Percentiles rank a stretch among this genome's conserved stretches.
These are phyloP conservation scores for Elephantulus edwardii DNA, from an alignment of 2,113 vertebrate genomes.

Conservation along the genomic window DNA sequence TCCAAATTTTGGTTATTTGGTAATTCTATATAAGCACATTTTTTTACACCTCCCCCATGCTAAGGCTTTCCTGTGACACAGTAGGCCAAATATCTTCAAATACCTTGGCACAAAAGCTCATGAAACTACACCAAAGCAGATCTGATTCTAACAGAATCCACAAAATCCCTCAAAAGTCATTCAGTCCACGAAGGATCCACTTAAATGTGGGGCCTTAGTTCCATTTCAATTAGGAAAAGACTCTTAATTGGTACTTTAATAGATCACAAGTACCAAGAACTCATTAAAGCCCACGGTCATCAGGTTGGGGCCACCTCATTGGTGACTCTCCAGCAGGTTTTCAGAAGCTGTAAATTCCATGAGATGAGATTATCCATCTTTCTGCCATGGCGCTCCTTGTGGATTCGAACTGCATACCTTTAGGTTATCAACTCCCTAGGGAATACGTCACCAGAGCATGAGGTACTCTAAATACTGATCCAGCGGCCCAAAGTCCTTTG, in stretches of 20 bases:
- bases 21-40: background rate
- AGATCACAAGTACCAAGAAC: background rate
- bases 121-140: background rate
- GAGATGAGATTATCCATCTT: no score
- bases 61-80: slow-evolving; percentile 41
- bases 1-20: slow-evolving; percentile 35
- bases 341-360: no score
- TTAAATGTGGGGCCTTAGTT: background rate
- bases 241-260: background rate
- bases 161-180: slow-evolving; percentile 32
- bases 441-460: no score
- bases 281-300: no score
- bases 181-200: background rate
- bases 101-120: background rate
- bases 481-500: slow-evolving; percentile 34
- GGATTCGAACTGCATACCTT: no score
- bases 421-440: no score
- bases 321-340: no score
- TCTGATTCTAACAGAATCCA: slow-evolving; percentile 7
- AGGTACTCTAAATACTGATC: slow-evolving; percentile 18
- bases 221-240: background rate
- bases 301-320: no score
- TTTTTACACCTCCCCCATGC: slow-evolving; percentile 16
- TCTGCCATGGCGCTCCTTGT: no score
- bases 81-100: slow-evolving; percentile 23